These are phyloP conservation scores for Cygnus olor DNA, from an alignment of 2,797 vertebrate genomes.

Conservation along the genomic window DNA sequence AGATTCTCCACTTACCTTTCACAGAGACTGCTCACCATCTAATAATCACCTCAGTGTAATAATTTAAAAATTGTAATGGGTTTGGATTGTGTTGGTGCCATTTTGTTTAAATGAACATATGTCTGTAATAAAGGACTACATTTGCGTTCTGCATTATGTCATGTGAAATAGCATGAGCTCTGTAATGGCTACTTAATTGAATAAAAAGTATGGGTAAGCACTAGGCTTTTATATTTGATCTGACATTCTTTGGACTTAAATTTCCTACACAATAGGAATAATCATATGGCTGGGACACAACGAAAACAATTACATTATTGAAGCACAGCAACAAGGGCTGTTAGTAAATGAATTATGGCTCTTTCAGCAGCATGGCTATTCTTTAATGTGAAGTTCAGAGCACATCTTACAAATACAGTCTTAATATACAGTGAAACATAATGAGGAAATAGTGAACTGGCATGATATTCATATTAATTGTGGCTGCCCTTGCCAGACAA, in stretches of 20 bases:
- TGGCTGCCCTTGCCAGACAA: background rate
- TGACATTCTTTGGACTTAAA: constrained; percentile 44
- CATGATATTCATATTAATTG: background rate
- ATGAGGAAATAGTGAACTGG: background rate
- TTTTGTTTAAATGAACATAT: constrained; percentile 58
- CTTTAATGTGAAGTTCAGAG: constrained; percentile 19
- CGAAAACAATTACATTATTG: background rate
- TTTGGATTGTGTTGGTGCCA: constrained; percentile 32
- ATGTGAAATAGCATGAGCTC: constrained; percentile 59
- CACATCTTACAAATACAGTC: background rate
- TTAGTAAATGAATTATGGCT: constrained; percentile 45
- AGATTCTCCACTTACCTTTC: background rate
- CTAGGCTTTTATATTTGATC: constrained; percentile 42
- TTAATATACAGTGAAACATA: background rate
- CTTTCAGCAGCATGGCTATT: background rate
- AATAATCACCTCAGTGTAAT: constrained; percentile 29
- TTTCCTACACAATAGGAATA: constrained; percentile 44
- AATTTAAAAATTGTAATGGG: constrained; percentile 42
- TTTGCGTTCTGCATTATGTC: constrained; percentile 51
- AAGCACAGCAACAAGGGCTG: background rate
- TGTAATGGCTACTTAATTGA: constrained; percentile 63
- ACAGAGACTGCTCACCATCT: background rate
- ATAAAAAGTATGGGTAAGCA: constrained; percentile 48
- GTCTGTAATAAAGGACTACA: constrained; percentile 49
- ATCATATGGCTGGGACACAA: constrained; percentile 20